Evolutionary conservation across 2,888 invertebrate genomes (phyloP).

Genomic region (Caenorhabditis zanzibari): DNA sequence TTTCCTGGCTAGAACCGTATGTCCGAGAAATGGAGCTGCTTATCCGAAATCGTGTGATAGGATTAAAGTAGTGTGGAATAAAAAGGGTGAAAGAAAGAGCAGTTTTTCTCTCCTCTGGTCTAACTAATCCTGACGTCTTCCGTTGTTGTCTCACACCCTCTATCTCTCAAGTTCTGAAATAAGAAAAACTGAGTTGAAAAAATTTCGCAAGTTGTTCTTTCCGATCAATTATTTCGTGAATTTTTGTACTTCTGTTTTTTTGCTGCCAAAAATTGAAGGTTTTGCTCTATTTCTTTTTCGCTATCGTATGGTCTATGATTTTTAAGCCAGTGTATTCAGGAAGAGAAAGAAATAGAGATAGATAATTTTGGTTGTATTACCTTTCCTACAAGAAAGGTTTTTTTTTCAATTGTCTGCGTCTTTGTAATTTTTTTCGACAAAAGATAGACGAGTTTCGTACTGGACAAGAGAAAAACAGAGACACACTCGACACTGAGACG

Average conservation of each 20-base stretch:
- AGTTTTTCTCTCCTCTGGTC: slow-evolving; percentile 43
- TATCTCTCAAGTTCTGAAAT: slow-evolving; percentile 10
- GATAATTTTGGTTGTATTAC: background rate
- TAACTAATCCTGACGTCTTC: slow-evolving; percentile 54
- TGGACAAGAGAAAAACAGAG: slow-evolving; percentile 40
- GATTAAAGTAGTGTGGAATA: slow-evolving; percentile 59
- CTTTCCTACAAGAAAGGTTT: slow-evolving; percentile 9
- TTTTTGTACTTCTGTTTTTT: background rate
- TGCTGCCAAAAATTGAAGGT: background rate
- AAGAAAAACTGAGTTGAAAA: background rate
- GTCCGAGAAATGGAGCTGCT: slow-evolving; percentile 29
- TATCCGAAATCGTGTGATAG: slow-evolving; percentile 58
- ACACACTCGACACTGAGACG: slow-evolving; percentile 51
- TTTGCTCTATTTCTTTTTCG: background rate
- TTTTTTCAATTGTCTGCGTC: slow-evolving; percentile 43
- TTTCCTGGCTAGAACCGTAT: slow-evolving; percentile 26
- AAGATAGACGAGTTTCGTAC: slow-evolving; percentile 33
- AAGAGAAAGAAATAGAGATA: too few species aligned
- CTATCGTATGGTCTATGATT: too few species aligned
- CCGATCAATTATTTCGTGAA: background rate
- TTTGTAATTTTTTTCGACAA: slow-evolving; percentile 25
- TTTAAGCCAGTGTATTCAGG: too few species aligned
- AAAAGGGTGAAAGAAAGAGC: slow-evolving; percentile 39
- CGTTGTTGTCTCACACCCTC: slow-evolving; percentile 2
- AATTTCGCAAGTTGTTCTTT: slow-evolving; percentile 14